These are phyloP conservation scores for Peromyscus nudipes DNA, from an alignment of 2,797 vertebrate genomes.

Conservation along the genomic window DNA sequence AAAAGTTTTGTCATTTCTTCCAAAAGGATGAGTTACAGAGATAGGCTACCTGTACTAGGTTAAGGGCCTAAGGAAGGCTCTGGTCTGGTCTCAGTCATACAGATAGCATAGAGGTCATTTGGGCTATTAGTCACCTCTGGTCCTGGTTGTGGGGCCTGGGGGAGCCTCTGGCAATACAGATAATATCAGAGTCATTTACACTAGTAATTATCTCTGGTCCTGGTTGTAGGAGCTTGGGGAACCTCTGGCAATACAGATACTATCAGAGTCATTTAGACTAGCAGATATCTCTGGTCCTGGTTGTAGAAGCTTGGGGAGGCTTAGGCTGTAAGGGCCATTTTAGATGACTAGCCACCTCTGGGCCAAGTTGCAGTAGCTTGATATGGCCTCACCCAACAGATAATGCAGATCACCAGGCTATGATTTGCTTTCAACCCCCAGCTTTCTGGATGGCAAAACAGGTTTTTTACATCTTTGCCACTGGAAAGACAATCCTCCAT, in stretches of 20 bases:
- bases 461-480: too few relatives aligned
- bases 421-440: too few relatives aligned
- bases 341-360: background rate
- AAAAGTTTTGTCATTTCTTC: background rate
- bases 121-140: too few relatives aligned
- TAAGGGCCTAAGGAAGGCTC: background rate
- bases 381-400: background rate
- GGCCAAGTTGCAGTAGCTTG: background rate
- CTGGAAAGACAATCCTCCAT: too few relatives aligned
- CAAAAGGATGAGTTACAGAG: background rate
- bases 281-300: background rate
- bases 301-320: background rate
- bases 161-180: too few relatives aligned
- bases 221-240: background rate
- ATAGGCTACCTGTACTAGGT: background rate
- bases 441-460: too few relatives aligned
- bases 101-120: too few relatives aligned
- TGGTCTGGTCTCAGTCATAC: background rate
- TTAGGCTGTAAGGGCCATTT: background rate
- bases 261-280: too few relatives aligned
- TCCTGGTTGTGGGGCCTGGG: background rate
- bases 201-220: too few relatives aligned
- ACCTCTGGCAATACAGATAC: too few relatives aligned
- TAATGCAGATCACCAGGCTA: too few relatives aligned
- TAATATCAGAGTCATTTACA: too few relatives aligned